phyloP scores from a whole-genome alignment of 2,113 vertebrate species.

The Otolemur garnettii region DNA sequence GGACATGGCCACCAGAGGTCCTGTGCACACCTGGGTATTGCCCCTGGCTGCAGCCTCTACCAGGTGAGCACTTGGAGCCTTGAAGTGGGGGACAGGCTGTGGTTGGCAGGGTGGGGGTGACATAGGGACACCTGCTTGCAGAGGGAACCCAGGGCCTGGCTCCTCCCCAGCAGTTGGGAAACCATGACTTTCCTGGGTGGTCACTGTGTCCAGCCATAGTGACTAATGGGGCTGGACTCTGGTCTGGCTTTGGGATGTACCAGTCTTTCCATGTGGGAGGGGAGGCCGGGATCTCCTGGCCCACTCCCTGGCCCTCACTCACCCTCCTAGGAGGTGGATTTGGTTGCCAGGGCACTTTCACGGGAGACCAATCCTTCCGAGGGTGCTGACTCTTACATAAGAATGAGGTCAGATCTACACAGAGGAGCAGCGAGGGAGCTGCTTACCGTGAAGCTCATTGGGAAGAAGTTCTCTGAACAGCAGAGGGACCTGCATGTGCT shows the following conservation, averaged over 20 bases:
- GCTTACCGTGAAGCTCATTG: too few species aligned
- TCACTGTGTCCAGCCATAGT: not conserved
- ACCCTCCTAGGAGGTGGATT: too few species aligned
- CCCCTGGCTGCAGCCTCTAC: not conserved
- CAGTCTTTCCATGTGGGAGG: not conserved
- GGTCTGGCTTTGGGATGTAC: not conserved
- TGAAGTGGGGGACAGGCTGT: not conserved
- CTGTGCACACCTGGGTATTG: too few species aligned
- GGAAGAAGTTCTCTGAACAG: too few species aligned
- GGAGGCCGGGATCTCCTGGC: not conserved
- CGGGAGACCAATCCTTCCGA: too few species aligned
- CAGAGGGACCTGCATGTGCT: too few species aligned
- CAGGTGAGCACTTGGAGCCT: not conserved
- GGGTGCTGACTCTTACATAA: too few species aligned
- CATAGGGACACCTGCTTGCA: not conserved
- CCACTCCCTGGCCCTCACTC: too few species aligned
- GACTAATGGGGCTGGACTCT: not conserved
- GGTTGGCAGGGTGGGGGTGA: not conserved
- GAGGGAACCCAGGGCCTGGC: not conserved
- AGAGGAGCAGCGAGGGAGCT: too few species aligned
- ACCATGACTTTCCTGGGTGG: not conserved
- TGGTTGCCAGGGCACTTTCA: too few species aligned
- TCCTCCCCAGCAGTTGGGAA: not conserved
- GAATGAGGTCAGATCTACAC: too few species aligned
- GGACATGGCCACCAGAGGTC: not conserved